A percentile compares a stretch with the other conserved stretches of the same genome.
These are phyloP conservation scores for Pseudolaguvia tuberculata DNA, from an alignment of 2,113 vertebrate genomes.

Conservation along the genomic window DNA sequence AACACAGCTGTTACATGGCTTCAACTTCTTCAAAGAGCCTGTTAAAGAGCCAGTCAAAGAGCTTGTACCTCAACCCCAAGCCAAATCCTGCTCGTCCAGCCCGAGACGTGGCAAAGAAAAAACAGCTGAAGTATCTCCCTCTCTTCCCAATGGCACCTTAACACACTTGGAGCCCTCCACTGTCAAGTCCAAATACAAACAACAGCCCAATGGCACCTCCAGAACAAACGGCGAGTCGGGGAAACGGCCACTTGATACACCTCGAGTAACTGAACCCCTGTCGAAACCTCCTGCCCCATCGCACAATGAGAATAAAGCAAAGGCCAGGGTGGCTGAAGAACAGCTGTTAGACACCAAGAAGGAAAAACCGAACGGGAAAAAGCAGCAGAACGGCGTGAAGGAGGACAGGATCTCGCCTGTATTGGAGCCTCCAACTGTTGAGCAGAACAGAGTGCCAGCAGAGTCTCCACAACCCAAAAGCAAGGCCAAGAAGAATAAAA, in stretches of 20 bases:
- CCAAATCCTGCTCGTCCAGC: conserved; percentile 40
- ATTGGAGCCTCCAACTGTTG: conserved; percentile 59
- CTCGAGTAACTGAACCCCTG: conserved; percentile 57
- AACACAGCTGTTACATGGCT: conserved; percentile 73
- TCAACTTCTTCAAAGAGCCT: conserved; percentile 60
- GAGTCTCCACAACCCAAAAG: conserved; percentile 76
- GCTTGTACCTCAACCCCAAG: conserved; percentile 23
- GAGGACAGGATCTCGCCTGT: conserved; percentile 69
- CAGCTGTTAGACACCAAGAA: conserved; percentile 63
- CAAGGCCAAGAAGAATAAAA: conserved; percentile 85
- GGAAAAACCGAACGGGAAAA: conserved; percentile 73
- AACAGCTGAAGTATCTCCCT: conserved; percentile 65
- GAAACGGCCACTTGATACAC: conserved; percentile 65
- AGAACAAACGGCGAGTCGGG: conserved; percentile 59
- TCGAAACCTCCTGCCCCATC: conserved; percentile 64
- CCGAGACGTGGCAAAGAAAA: conserved; percentile 68
- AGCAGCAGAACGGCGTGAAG: conserved; percentile 73
- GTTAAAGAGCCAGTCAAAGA: conserved; percentile 62
- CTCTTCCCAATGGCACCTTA: conserved; percentile 66
- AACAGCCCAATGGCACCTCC: conserved; percentile 53
- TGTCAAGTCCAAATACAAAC: conserved; percentile 73
- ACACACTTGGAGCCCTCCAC: conserved; percentile 64
- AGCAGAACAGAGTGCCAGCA: conserved; percentile 68
- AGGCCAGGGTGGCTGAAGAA: conserved; percentile 66
- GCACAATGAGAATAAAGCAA: conserved; percentile 58